Evolutionary conservation across 2,888 invertebrate species (phyloP), one percentile per base, ranked within the genome.

Genomic region (Hipparchia semele): DNA sequence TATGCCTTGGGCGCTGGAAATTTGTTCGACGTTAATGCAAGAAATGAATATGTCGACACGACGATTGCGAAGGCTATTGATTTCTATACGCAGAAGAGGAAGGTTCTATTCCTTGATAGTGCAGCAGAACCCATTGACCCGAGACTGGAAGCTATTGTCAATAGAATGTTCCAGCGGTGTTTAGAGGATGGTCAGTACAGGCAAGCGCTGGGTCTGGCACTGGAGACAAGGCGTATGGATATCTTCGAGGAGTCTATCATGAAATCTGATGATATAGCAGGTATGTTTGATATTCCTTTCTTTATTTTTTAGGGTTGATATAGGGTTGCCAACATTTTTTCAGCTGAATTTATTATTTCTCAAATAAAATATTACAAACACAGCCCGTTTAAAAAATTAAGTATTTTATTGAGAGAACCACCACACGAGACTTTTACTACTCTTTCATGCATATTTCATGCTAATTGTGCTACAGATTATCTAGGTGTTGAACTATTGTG

Each of bases 51-150:
- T 94, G 99, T 99, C 1, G 98, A 99, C 86, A 99, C 99, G 0
- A 99, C 97, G 59, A 97, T 99, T 84, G 98, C 99, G 2, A 99
- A 99, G 91, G 99, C 99, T 86, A 99, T 99, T 81, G 99, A 99
- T 91, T 98, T 97, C 87, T 99, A 99, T 87, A 99, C 98, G 6
- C 98, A 98, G 82, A 97, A 98, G 86, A 95, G 98, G 70, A 95
- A 97, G 80, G 95, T 96, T 53, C 95, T 96, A 75, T 96, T 96
- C 73, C 96, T 97, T 82, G 96, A 96, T 74, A 96, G 95, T 66
- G 92, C 94, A 49, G 94, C 95, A 0, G 97, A 96, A 80, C 89
- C 95, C 0, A 97, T 98, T 66, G 98, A 98, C 87, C 95, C 96
- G 7, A 95, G 98, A 6, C 92, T 99, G 75, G 99, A 99, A 89